These are phyloP conservation scores for Porites lutea DNA, from an alignment of 64 coral and sea anemone genomes.

Conservation along the genomic window DNA sequence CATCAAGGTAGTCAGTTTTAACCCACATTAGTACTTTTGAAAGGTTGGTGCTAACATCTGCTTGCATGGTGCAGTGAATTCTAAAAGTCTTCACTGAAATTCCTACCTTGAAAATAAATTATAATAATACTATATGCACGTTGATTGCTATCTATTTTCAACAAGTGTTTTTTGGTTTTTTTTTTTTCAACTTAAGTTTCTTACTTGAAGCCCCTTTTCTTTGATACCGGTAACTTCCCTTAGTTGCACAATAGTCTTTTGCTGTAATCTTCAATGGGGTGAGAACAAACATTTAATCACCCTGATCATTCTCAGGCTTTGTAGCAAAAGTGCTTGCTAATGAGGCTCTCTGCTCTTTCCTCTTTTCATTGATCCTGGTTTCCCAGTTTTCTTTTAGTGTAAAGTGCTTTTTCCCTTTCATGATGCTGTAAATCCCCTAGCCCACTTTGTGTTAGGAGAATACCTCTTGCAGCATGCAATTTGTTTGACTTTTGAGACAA, in stretches of 20 bases:
- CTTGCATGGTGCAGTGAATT: background rate
- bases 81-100: background rate
- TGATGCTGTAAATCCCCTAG: constrained; percentile 35
- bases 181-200: constrained; percentile 59
- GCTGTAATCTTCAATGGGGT: too few species aligned
- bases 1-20: background rate
- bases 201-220: background rate
- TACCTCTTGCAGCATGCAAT: constrained; percentile 50
- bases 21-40: background rate
- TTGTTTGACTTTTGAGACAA: constrained; percentile 55
- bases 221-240: background rate
- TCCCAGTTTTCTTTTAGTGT: background rate
- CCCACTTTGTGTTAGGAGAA: constrained; percentile 40
- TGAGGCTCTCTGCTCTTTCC: too few species aligned
- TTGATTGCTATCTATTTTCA: constrained; percentile 13
- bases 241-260: constrained; percentile 3
- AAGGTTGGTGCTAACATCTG: background rate
- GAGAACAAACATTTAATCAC: too few species aligned
- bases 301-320: too few species aligned
- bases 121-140: background rate
- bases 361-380: too few species aligned
- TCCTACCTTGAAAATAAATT: background rate
- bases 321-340: too few species aligned
- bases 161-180: constrained; percentile 22
- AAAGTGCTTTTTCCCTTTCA: constrained; percentile 39